Evolutionary conservation across 2,888 invertebrate genomes (phyloP).

Genomic region (Hetaerina titia): DNA sequence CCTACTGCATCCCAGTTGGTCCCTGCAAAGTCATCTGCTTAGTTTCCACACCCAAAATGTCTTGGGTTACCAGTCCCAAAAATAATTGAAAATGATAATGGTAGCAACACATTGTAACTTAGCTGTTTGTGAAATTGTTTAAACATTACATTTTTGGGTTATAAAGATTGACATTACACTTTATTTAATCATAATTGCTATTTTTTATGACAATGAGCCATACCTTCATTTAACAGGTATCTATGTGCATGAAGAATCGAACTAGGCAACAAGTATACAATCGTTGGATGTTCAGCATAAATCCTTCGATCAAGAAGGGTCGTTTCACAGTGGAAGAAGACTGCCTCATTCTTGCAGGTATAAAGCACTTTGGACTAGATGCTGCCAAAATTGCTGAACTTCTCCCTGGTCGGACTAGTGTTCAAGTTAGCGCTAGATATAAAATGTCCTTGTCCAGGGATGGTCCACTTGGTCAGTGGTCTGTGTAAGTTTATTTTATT

Average conservation of each 20-base stretch:
- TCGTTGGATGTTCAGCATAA: constrained; percentile 71
- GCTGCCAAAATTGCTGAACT: not conserved
- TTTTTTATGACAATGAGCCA: too few relatives aligned
- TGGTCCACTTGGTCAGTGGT: constrained; percentile 42
- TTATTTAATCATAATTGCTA: too few relatives aligned
- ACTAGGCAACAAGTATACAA: constrained; percentile 68
- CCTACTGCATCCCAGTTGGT: too few relatives aligned
- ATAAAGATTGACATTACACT: too few relatives aligned
- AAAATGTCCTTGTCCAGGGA: not conserved
- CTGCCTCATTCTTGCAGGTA: constrained; percentile 40
- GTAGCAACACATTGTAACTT: too few relatives aligned
- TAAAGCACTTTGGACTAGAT: constrained; percentile 33
- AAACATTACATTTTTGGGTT: too few relatives aligned
- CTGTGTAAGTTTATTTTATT: constrained; percentile 29
- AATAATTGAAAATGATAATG: too few relatives aligned
- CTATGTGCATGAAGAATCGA: constrained; percentile 70
- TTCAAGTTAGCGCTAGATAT: constrained; percentile 42
- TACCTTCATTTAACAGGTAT: not conserved
- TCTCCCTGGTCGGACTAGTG: constrained; percentile 15
- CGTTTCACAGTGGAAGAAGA: constrained; percentile 47
- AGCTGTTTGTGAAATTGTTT: too few relatives aligned
- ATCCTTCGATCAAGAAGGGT: constrained; percentile 13
- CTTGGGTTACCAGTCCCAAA: too few relatives aligned
- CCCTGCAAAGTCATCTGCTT: too few relatives aligned
- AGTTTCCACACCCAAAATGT: too few relatives aligned